Percentiles rank a stretch among this genome's conserved stretches.
phyloP scores from a whole-genome alignment of 2,888 invertebrate species.

The Agonum fuliginosum region DNA sequence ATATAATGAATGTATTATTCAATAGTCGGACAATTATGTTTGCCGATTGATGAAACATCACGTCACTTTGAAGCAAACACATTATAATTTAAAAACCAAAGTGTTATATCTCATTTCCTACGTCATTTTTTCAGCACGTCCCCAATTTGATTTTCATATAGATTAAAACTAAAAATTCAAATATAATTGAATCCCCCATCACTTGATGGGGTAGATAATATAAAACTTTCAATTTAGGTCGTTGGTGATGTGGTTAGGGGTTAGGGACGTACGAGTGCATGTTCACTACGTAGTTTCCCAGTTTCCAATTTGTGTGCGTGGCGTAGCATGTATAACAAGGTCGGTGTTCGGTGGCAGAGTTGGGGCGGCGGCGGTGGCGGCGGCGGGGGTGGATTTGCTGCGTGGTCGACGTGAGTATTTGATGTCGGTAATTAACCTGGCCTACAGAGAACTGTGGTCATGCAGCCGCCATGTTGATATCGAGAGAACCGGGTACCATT shows the following conservation, averaged over 20 bases:
- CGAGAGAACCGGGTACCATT: too few species aligned
- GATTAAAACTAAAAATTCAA: not conserved
- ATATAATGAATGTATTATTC: too few species aligned
- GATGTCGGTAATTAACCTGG: slow-evolving; percentile 57
- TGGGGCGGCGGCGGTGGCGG: too few species aligned
- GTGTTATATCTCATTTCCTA: too few species aligned
- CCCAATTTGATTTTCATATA: not conserved
- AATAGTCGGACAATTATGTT: too few species aligned
- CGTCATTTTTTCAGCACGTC: too few species aligned
- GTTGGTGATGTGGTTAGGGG: not conserved
- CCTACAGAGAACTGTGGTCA: slow-evolving; percentile 5
- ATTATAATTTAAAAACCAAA: not conserved
- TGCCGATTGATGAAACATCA: too few species aligned
- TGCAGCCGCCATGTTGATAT: slow-evolving; percentile 2
- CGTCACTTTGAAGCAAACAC: not conserved
- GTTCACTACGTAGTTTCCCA: not conserved
- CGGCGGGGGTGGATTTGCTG: slow-evolving; percentile 4
- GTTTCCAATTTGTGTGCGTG: slow-evolving; percentile 55
- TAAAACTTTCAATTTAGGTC: slow-evolving; percentile 34
- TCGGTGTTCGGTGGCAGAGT: too few species aligned
- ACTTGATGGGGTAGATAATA: not conserved
- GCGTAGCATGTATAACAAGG: slow-evolving; percentile 55
- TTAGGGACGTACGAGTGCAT: too few species aligned
- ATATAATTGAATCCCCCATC: not conserved
- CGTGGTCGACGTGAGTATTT: slow-evolving; percentile 47